Evolutionary conservation across 2,113 vertebrate species (phyloP).

Genomic region (Phalacrocorax pelagicus): DNA sequence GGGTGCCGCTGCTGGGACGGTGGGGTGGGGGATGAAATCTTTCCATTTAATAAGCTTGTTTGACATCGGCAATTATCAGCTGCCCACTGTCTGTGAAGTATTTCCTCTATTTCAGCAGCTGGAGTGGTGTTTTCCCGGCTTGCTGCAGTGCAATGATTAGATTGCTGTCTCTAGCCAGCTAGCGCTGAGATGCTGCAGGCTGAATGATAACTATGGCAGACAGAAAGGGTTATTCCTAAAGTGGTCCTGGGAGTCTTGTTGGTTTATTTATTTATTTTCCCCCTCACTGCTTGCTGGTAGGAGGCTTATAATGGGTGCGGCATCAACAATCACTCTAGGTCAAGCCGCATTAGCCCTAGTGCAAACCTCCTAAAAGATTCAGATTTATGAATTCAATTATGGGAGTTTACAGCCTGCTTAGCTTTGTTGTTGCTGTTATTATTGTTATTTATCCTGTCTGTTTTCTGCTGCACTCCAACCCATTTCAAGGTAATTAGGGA

Average conservation of each 20-base stretch:
- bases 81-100: background rate
- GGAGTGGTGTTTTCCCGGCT: background rate
- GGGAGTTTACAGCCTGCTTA: constrained; percentile 14
- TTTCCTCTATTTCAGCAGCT: constrained; percentile 8
- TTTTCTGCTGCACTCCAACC: background rate
- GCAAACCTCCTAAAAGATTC: constrained; percentile 21
- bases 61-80: constrained; percentile 16
- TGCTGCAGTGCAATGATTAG: constrained; percentile 7
- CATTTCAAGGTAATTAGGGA: background rate
- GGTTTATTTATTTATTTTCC: constrained; percentile 45
- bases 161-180: background rate
- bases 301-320: background rate
- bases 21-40: background rate
- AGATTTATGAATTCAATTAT: constrained; percentile 54
- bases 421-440: constrained; percentile 23
- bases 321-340: constrained; percentile 1
- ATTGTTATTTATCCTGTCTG: constrained; percentile 31
- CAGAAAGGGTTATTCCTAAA: constrained; percentile 20
- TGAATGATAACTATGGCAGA: constrained; percentile 21
- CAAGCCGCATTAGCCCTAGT: background rate
- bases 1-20: background rate
- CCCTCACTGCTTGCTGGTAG: background rate
- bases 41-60: background rate
- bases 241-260: constrained; percentile 14
- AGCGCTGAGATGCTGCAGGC: background rate